Evolutionary conservation across 2,797 vertebrate species (phyloP).

Genomic region (Sparidentex hasta): DNA sequence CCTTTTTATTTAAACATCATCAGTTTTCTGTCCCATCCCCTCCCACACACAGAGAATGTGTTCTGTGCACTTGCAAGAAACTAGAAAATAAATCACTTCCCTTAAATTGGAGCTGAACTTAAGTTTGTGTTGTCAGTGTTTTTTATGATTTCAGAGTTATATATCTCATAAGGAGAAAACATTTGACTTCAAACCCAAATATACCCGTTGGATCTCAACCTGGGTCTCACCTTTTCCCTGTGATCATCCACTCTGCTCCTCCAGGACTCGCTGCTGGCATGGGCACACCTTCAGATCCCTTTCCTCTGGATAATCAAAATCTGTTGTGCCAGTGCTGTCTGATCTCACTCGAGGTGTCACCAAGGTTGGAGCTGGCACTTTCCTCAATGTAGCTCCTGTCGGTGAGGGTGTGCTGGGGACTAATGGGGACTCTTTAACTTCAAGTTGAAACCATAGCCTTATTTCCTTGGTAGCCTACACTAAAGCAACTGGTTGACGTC

Average conservation of each 20-base stretch:
- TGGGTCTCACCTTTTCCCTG: background rate
- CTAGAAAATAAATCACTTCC: background rate
- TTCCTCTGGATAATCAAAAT: constrained; percentile 6
- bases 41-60: background rate
- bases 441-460: background rate
- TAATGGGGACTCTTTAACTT: too few species aligned
- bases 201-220: background rate
- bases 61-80: background rate
- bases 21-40: background rate
- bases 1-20: background rate
- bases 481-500: background rate
- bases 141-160: background rate
- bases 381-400: background rate
- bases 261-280: background rate
- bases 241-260: background rate
- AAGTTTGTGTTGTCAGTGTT: background rate
- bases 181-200: background rate
- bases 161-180: background rate
- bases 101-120: background rate
- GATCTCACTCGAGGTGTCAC: background rate
- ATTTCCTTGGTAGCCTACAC: background rate
- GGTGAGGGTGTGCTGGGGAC: too few species aligned
- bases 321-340: background rate
- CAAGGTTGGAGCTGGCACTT: background rate
- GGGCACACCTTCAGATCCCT: background rate